Evolutionary conservation across 2,888 invertebrate species (phyloP), one percentile per base, ranked within the genome.

Genomic region (Drosophila sordidula): DNA sequence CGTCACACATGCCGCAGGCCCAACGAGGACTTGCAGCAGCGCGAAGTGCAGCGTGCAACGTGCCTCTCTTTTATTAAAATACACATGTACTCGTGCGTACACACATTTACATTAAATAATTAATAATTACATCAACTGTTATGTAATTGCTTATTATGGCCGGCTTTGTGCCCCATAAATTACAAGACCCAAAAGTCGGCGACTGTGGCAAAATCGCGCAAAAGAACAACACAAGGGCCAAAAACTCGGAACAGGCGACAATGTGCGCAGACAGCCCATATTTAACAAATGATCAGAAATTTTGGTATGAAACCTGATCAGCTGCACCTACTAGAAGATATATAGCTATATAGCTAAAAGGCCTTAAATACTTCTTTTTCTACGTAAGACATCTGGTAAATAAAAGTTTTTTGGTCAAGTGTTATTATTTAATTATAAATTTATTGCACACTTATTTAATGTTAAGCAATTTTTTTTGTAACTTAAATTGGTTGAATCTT

Each of bases 81-180:
- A 54, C 39, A 41, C 12, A 34, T 14, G 25, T 36, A 45, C 42
- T 49, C 49, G 50, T 36, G 29, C 34, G 14, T 12, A 41, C 16
- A 59, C 70, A 52, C 49, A 65, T 65, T 79, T 74, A 74, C 86
- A 81, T 80, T 83, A 77, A 83, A 83, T 84, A 86, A 88, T 84
- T 84, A 88, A 84, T 84, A 84, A 84, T 88, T 88, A 88, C 89
- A 84, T 84, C 88, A 84, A 80, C 83, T 77, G 66, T 77, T 70
- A 77, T 83, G 83, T 88, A 88, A 84, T 88, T 83, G 89, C 83
- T 86, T 84, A 86, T 84, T 84, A 82, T 71, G 69, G 51, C 46
- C 69, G 16, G 61, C 68, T 73, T 73, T 68, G 59, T 68, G 61
- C 61, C 26, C 59, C 59, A 75, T 78, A 64, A 75, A 75, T 75